Base-by-base conservation (phyloP, 2,888 invertebrate species). In the Apamea epomidion region DNA sequence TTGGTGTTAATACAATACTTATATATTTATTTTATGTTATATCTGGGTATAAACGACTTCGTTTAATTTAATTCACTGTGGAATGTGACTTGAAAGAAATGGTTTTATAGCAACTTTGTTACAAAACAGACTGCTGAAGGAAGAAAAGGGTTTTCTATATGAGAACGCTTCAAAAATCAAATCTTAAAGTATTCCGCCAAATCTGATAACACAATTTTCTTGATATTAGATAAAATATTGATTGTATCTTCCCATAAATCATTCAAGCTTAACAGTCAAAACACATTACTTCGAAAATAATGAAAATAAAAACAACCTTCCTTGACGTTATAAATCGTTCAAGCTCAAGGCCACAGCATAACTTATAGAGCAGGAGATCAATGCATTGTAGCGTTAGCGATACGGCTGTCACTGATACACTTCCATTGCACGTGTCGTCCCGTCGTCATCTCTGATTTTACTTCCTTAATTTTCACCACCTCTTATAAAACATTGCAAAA, bases 361-460 rank as follows among this genome's bases (percentile, higher is more conserved):
- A 37, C 32, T 51, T 72, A 60, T 48, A 67, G 67, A 62, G 29
- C 77, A 82, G 82, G 77, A 77, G 82, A 77, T 77, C 82, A 82
- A 68, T 76, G 32, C 76, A 71, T 60, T 77, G 54, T 51, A 51
- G 21, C 21, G 29, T 32, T 37, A 81, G 62, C 25, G 76, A 82
- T 45, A 81, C 51, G 37, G 16, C 58, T 48, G 64, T 58, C 65
- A 67, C 58, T 37, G 25, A 32, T 78, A 54, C 8, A 64, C 54
- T 71, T 71, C 14, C 16, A 37, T 72, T 25, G n/a, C 4, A 14
- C 48, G 45, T 37, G 25, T 32, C 8, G 14, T 14, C 48, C 37
- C n/a, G 8, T 37, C 14, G 1, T 42, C 14, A 42, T 64, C 32
- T 51, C 25, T 25, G 14, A 76, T 29, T 54, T 64, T n/a, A 54